Base-by-base conservation (phyloP, 2,888 invertebrate genomes). In the Drosophila gaucha region DNA sequence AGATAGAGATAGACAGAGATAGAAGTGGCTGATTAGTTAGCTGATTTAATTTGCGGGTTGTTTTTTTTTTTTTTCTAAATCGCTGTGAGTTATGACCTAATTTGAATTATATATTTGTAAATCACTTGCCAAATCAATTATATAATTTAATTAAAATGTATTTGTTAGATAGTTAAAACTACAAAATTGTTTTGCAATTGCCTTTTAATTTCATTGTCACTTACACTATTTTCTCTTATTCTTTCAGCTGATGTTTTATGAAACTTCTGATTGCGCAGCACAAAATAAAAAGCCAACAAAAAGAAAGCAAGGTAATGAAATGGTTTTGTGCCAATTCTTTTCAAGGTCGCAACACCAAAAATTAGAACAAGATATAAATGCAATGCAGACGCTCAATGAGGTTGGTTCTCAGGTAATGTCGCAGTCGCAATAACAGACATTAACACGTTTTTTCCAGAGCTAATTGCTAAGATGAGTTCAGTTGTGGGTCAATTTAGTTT, bases 21-120 rank as follows among this genome's bases (percentile, higher is more conserved):
- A 51, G 18, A 43, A 51, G 12, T 36, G 6, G 14, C 26, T 60
- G 56, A 57, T 76, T 63, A 76, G 39, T 35, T 24, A 24, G 43
- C n/a, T 43, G 16, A 28, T n/a, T 36, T 9, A 3, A 14, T n/a
- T 18, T 22, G 12, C 35, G 16, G 8, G 4, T 30, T 38, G 20
- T 18, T 28, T n/a, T 18, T 31, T 14, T 18, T 28, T n/a, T 18
- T 31, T 14, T 41, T 26, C 12, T 1, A n/a, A 49, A 49, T 18
- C 9, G 31, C 31, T 6, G 14, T 46, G 8, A 33, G 20, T 16
- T 31, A 20, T 52, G 62, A 41, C 26, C 50, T 22, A 39, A 44
- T 41, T 67, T 9, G 3, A 38, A 49, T 16, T 38, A 18, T 8
- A 26, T 31, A 52, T 44, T 44, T 47, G 2, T n/a, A 6, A 30